Conservation (phyloP, 2,797 vertebrate genomes). For the Microchirus variegatus region DNA sequence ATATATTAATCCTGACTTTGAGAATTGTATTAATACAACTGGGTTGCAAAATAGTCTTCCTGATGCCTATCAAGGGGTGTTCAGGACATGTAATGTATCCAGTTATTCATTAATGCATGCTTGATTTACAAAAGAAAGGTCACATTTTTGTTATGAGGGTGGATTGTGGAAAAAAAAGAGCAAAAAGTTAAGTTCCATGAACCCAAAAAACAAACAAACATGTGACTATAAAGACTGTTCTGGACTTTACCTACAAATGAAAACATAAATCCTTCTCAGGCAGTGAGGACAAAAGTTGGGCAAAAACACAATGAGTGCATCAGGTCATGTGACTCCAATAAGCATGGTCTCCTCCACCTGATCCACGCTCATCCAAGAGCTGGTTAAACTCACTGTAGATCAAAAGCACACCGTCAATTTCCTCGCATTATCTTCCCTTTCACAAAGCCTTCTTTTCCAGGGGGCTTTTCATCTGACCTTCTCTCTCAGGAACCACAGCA, state of each 20-base stretch:
- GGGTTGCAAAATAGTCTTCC: too few species aligned
- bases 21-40: too few species aligned
- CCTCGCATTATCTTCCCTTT: constrained; percentile 71
- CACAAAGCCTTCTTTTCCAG: constrained; percentile 66
- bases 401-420: constrained; percentile 77
- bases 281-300: constrained; percentile 43
- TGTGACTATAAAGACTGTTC: constrained; percentile 34
- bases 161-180: constrained; percentile 8
- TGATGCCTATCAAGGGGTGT: too few species aligned
- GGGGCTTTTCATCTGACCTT: constrained; percentile 80
- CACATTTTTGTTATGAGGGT: constrained; percentile 5
- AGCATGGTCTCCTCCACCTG: constrained; percentile 62
- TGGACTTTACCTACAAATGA: constrained; percentile 37
- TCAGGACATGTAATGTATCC: too few species aligned
- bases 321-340: constrained; percentile 70
- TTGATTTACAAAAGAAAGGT: constrained; percentile 16
- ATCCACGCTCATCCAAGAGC: constrained; percentile 66
- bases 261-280: constrained; percentile 50
- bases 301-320: constrained; percentile 55
- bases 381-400: constrained; percentile 72
- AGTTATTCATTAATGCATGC: constrained; percentile 7
- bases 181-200: constrained; percentile 18
- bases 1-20: too few species aligned
- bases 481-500: constrained; percentile 65
- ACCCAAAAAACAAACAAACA: constrained; percentile 9